These are phyloP conservation scores for Hyaena hyaena DNA, from an alignment of 2,113 vertebrate genomes.

Conservation along the genomic window DNA sequence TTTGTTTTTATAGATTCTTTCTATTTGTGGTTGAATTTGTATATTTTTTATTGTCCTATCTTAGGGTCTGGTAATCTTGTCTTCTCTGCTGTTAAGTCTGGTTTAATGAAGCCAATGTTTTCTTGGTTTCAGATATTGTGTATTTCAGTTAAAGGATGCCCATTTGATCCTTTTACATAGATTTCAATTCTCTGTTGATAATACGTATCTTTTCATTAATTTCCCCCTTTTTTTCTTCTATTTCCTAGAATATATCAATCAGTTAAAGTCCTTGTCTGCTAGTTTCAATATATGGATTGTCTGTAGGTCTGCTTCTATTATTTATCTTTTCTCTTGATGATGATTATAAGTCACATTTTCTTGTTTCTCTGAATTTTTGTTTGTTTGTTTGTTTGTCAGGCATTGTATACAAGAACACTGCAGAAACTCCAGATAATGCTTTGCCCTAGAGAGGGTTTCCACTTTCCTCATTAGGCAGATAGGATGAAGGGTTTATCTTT, in stretches of 20 bases:
- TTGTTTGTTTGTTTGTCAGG: not conserved
- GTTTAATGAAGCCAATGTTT: not conserved
- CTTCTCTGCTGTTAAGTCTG: not conserved
- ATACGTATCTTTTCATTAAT: not conserved
- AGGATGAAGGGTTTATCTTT: not conserved
- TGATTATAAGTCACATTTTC: not conserved
- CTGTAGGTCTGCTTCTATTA: not conserved
- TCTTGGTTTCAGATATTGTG: not conserved
- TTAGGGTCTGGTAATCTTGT: not conserved
- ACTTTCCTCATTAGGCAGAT: not conserved
- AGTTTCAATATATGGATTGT: not conserved
- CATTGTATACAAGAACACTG: not conserved
- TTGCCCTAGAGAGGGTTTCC: not conserved
- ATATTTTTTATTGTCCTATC: not conserved
- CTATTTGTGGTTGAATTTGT: not conserved
- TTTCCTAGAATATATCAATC: not conserved
- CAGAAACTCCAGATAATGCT: not conserved
- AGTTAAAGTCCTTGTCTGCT: not conserved
- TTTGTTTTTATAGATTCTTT: slow-evolving; percentile 32
- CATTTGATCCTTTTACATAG: slow-evolving; percentile 6
- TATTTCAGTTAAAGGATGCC: not conserved
- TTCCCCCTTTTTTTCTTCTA: not conserved
- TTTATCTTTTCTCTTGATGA: slow-evolving; percentile 49
- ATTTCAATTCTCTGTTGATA: not conserved
- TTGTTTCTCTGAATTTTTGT: not conserved